phyloP scores from a whole-genome alignment of 2,113 vertebrate species.

The Microcebus tavaratra region DNA sequence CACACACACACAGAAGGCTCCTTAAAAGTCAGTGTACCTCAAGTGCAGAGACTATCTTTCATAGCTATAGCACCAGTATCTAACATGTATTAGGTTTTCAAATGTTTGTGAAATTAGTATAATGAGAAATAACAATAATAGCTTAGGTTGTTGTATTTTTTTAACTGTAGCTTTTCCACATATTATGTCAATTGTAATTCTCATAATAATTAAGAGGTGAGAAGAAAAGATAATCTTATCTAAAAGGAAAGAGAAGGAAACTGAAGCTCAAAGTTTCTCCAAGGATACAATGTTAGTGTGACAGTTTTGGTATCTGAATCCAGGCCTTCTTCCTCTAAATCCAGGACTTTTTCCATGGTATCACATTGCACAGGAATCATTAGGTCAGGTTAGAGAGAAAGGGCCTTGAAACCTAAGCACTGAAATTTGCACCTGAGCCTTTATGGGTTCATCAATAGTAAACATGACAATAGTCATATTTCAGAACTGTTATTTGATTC shows the following conservation, averaged over 20 bases:
- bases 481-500: constrained; percentile 3
- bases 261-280: not conserved
- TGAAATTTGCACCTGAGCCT: not conserved
- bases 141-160: not conserved
- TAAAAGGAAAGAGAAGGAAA: constrained; percentile 7
- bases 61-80: not conserved
- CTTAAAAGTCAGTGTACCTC: not conserved
- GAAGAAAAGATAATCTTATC: constrained; percentile 51
- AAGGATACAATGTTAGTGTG: not conserved
- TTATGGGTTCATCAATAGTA: constrained; percentile 14
- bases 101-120: constrained; percentile 10
- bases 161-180: constrained; percentile 17
- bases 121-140: not conserved
- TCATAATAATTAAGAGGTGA: constrained; percentile 44
- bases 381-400: not conserved
- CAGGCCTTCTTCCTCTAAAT: constrained; percentile 44
- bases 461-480: not conserved
- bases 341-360: not conserved
- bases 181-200: constrained; percentile 26
- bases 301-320: constrained; percentile 25
- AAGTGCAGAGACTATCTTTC: not conserved
- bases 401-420: not conserved
- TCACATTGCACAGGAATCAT: not conserved
- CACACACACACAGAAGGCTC: not conserved
- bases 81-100: constrained; percentile 28